Evolutionary conservation across 2,888 invertebrate species (phyloP).

Genomic region (Meliscaeva auricollis): DNA sequence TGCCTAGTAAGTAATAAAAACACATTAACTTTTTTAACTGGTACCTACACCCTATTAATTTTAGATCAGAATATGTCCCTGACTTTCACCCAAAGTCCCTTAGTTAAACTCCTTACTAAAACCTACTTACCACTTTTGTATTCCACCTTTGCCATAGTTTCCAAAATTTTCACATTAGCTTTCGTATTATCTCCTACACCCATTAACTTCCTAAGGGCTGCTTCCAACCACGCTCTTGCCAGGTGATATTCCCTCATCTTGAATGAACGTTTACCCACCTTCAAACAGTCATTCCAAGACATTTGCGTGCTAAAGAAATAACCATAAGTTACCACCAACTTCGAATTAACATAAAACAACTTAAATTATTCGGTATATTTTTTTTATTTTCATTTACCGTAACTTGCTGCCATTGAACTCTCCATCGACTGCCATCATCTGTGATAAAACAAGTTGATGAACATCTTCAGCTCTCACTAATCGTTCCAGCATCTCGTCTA

Average conservation of each 20-base stretch:
- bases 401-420: constrained; percentile 83
- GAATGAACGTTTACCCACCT: constrained; percentile 80
- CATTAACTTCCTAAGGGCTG: constrained; percentile 78
- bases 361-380: constrained; percentile 3
- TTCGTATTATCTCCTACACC: constrained; percentile 46
- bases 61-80: not conserved
- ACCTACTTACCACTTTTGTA: constrained; percentile 78
- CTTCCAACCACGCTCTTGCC: constrained; percentile 81
- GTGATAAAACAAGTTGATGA: constrained; percentile 84
- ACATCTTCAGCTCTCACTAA: constrained; percentile 86
- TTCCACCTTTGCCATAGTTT: constrained; percentile 78
- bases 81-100: too few species aligned
- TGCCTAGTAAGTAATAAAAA: too few species aligned
- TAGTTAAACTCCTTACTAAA: too few species aligned
- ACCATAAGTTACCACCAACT: constrained; percentile 19
- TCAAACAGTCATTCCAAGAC: constrained; percentile 81
- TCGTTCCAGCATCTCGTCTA: constrained; percentile 79
- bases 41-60: too few species aligned
- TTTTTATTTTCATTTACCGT: constrained; percentile 42
- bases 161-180: constrained; percentile 78
- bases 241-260: constrained; percentile 77
- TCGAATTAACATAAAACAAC: constrained; percentile 6
- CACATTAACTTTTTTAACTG: too few species aligned
- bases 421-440: constrained; percentile 84
- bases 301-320: constrained; percentile 78